phyloP scores from a whole-genome alignment of 2,888 invertebrate genomes.

The Polia nebulosa region DNA sequence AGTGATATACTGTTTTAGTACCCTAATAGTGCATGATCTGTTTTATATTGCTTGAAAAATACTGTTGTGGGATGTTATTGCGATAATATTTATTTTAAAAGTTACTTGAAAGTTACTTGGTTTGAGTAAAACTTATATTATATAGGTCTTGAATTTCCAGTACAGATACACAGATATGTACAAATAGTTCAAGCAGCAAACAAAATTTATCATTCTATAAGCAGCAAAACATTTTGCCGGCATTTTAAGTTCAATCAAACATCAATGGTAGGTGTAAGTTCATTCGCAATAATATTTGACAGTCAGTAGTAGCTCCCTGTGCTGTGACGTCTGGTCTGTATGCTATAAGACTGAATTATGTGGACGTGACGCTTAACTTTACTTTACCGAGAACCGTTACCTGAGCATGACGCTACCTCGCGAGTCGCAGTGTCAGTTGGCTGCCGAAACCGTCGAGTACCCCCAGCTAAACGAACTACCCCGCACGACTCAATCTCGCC shows the following conservation, averaged over 20 bases:
- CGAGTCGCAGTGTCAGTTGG: slow-evolving; percentile 50
- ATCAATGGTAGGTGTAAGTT: background rate
- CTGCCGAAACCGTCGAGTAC: slow-evolving; percentile 28
- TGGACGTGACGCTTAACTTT: slow-evolving; percentile 74
- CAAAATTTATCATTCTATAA: background rate
- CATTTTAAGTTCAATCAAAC: too few relatives aligned
- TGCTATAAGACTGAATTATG: slow-evolving; percentile 77
- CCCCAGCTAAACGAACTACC: slow-evolving; percentile 44
- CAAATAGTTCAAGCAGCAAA: background rate
- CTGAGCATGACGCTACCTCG: slow-evolving; percentile 61
- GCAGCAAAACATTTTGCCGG: too few relatives aligned
- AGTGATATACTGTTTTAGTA: slow-evolving; percentile 63
- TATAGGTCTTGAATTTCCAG: too few relatives aligned
- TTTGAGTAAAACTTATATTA: background rate
- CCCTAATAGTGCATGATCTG: slow-evolving; percentile 62
- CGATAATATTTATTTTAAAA: slow-evolving; percentile 12
- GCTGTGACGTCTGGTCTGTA: slow-evolving; percentile 77
- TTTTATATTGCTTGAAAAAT: slow-evolving; percentile 53
- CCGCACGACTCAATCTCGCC: slow-evolving; percentile 55
- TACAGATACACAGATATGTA: background rate
- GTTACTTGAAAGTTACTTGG: background rate
- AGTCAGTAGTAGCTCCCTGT: slow-evolving; percentile 58
- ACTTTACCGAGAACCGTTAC: slow-evolving; percentile 49
- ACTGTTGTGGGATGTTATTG: slow-evolving; percentile 51
- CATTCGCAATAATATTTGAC: slow-evolving; percentile 52